Conservation (phyloP, 2,888 invertebrate genomes). For the Chaitophorus viminalis region DNA sequence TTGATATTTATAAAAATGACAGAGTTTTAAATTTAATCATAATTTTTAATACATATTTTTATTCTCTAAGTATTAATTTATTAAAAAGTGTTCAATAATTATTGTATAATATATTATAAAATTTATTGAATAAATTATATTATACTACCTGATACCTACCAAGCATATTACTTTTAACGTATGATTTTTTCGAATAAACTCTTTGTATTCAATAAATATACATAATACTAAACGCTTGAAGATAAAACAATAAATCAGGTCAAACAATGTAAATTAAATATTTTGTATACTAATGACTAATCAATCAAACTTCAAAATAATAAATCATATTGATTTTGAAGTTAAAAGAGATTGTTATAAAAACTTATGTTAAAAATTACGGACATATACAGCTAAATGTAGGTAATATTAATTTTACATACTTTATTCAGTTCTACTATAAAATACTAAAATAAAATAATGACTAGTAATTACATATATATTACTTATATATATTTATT, state of each 20-base stretch:
- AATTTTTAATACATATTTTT: background rate
- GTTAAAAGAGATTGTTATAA: slow-evolving; percentile 1
- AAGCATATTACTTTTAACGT: background rate
- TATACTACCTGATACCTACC: background rate
- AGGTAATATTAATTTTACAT: background rate
- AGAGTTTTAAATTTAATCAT: background rate
- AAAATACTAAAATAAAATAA: background rate
- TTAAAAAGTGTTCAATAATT: background rate
- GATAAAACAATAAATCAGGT: slow-evolving; percentile 13
- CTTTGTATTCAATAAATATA: background rate
- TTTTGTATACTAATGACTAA: background rate
- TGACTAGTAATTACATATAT: background rate
- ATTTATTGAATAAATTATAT: background rate
- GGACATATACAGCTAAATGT: background rate
- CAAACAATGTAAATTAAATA: background rate
- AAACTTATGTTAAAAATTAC: background rate
- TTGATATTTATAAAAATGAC: background rate
- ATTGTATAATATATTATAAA: background rate
- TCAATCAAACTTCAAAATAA: background rate
- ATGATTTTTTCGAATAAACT: slow-evolving; percentile 13
- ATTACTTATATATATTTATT: background rate
- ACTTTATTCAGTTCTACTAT: background rate
- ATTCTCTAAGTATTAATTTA: slow-evolving; percentile 5
- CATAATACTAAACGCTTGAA: slow-evolving; percentile 1
- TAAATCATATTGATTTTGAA: background rate